Evolutionary conservation across 2,888 invertebrate genomes (phyloP).

Genomic region (Villa cingulata): DNA sequence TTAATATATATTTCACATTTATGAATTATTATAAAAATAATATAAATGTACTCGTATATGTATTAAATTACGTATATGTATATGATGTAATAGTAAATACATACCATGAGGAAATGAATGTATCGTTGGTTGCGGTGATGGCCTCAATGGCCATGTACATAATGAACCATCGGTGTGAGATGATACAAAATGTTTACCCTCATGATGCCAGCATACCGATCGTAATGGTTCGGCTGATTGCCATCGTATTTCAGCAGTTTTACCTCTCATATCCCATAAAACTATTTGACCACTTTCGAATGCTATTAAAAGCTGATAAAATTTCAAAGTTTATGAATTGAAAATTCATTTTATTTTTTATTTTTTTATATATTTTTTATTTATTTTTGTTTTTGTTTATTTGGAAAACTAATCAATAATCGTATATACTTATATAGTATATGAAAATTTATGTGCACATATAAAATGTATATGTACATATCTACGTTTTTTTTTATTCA

Average conservation of each 20-base stretch:
- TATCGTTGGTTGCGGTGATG: slow-evolving; percentile 61
- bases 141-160: slow-evolving; percentile 79
- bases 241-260: slow-evolving; percentile 74
- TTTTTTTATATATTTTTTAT: too few species aligned
- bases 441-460: too few species aligned
- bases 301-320: slow-evolving; percentile 75
- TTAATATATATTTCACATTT: too few species aligned
- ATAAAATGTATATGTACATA: too few species aligned
- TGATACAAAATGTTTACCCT: slow-evolving; percentile 94
- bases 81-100: neutral
- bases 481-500: too few species aligned
- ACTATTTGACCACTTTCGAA: slow-evolving; percentile 90
- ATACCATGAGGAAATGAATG: slow-evolving; percentile 85
- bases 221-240: slow-evolving; percentile 62
- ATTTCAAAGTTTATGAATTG: too few species aligned
- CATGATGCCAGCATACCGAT: slow-evolving; percentile 92
- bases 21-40: too few species aligned
- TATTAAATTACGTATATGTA: too few species aligned
- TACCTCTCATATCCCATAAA: slow-evolving; percentile 87
- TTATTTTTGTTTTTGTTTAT: too few species aligned
- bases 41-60: too few species aligned
- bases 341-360: too few species aligned
- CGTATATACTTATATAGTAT: too few species aligned
- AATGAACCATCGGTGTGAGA: slow-evolving; percentile 93
- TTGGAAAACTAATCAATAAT: neutral